Evolutionary conservation across 1,140 invertebrate species (phyloP).

Genomic region (Aphidius ervi): DNA sequence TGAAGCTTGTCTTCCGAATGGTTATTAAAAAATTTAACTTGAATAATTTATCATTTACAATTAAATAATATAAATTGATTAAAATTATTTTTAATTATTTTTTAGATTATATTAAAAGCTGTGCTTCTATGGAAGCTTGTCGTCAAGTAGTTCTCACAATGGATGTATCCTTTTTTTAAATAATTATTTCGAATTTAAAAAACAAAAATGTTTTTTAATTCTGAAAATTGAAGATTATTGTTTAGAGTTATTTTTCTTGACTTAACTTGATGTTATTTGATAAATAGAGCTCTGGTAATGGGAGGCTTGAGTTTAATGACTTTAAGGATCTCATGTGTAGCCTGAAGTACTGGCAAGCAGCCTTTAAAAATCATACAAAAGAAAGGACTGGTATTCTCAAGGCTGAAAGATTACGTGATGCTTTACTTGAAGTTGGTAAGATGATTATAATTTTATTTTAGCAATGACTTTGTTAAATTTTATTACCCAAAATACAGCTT

Average conservation of each 20-base stretch:
- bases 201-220: slow-evolving; percentile 7
- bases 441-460: slow-evolving; percentile 14
- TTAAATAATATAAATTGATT: background rate
- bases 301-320: slow-evolving; percentile 77
- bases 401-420: slow-evolving; percentile 80
- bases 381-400: slow-evolving; percentile 87
- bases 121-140: slow-evolving; percentile 87
- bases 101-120: slow-evolving; percentile 88
- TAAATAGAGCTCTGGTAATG: slow-evolving; percentile 69
- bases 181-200: slow-evolving; percentile 18
- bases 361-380: slow-evolving; percentile 86
- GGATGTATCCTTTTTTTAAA: slow-evolving; percentile 65
- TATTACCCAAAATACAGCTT: too few relatives aligned
- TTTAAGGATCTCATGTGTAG: slow-evolving; percentile 92
- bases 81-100: slow-evolving; percentile 25
- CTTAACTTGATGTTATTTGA: background rate
- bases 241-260: background rate
- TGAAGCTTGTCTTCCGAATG: slow-evolving; percentile 88
- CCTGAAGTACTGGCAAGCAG: slow-evolving; percentile 85
- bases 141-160: slow-evolving; percentile 83
- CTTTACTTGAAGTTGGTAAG: slow-evolving; percentile 75
- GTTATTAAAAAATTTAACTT: slow-evolving; percentile 38
- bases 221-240: too few relatives aligned
- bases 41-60: slow-evolving; percentile 1
- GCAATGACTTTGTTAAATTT: slow-evolving; percentile 8